Conservation (phyloP, 2,113 vertebrate species). For the Bucco capensis region DNA sequence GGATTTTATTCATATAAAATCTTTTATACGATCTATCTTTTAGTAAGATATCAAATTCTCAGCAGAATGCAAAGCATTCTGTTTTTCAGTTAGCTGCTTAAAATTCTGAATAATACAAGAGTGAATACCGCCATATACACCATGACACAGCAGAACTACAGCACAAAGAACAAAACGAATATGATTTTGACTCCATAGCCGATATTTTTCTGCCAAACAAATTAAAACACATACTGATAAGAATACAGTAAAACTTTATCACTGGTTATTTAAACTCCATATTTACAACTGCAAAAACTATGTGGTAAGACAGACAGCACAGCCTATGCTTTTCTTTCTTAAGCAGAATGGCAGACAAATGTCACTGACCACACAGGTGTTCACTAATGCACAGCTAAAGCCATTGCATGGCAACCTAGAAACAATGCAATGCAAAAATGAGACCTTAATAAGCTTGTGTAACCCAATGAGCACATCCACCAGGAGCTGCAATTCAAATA, state of each 20-base stretch:
- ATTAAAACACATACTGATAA: background rate
- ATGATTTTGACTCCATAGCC: background rate
- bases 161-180: background rate
- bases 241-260: background rate
- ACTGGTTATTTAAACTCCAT: background rate
- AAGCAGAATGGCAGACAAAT: background rate
- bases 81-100: background rate
- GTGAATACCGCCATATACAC: background rate
- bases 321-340: background rate
- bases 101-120: background rate
- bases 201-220: background rate
- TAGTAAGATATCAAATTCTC: background rate
- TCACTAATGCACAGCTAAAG: slow-evolving; percentile 21
- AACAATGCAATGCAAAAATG: slow-evolving; percentile 68
- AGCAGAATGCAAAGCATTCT: background rate
- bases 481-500: slow-evolving; percentile 62
- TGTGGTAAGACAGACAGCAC: background rate
- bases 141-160: background rate
- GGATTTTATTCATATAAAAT: background rate
- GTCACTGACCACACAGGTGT: background rate
- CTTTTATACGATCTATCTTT: background rate
- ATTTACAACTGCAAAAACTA: background rate
- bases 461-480: slow-evolving; percentile 12
- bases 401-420: slow-evolving; percentile 37
- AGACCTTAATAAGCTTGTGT: background rate